A percentile compares a stretch with the other conserved stretches of the same genome.
These are phyloP conservation scores for Setophaga coronata DNA, from an alignment of 2,113 vertebrate genomes.

Conservation along the genomic window DNA sequence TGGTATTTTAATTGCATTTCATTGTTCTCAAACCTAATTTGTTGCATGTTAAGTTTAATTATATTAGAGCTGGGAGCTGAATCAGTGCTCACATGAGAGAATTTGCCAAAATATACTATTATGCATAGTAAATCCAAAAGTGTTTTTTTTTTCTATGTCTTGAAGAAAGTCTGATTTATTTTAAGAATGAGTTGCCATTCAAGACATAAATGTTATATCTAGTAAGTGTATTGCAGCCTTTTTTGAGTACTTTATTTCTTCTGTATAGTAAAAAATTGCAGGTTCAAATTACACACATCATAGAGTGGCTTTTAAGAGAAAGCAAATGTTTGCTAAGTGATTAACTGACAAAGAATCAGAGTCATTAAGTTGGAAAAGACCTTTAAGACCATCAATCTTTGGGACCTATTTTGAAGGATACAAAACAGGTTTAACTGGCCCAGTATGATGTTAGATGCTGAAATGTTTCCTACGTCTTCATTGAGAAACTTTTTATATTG, in stretches of 20 bases:
- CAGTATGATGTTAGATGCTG: background rate
- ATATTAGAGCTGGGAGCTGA: background rate
- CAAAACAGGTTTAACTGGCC: background rate
- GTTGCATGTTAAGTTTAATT: constrained; percentile 38
- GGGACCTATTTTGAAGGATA: background rate
- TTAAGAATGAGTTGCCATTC: constrained; percentile 8
- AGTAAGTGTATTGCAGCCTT: background rate
- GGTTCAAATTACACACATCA: background rate
- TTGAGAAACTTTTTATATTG: background rate
- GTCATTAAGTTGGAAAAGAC: background rate
- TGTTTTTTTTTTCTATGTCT: background rate
- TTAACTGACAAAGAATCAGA: background rate
- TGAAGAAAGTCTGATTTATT: constrained; percentile 4
- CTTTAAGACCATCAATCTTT: background rate
- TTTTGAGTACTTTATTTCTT: background rate
- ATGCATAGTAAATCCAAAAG: background rate
- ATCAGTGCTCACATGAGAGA: background rate
- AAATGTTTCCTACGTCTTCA: background rate
- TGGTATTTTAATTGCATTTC: constrained; percentile 40
- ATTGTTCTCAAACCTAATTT: constrained; percentile 29
- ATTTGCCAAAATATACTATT: background rate
- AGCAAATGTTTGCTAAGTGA: background rate
- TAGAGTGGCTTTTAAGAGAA: background rate
- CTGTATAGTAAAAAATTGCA: background rate
- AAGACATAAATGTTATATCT: background rate